Evolutionary conservation across 1,140 invertebrate species (phyloP).

Genomic region (Arctopsyche grandis): DNA sequence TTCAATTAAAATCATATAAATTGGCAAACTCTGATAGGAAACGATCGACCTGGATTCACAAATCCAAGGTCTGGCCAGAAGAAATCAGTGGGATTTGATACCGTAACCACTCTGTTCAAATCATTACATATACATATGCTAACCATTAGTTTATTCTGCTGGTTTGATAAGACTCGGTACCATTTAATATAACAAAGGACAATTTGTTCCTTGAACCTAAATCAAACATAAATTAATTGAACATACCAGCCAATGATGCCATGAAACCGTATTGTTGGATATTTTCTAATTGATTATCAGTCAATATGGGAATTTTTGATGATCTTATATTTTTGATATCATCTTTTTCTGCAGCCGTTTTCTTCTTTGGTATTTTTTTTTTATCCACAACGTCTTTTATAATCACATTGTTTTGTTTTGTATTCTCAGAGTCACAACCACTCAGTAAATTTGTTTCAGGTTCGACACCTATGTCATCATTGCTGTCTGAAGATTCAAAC

Average conservation of each 20-base stretch:
- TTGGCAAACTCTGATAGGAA: too few species aligned
- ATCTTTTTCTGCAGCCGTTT: neutral
- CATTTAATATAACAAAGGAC: too few species aligned
- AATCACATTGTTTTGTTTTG: neutral
- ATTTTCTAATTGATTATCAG: neutral
- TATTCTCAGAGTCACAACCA: neutral
- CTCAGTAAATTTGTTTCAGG: neutral
- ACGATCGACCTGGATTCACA: too few species aligned
- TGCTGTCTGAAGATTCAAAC: neutral
- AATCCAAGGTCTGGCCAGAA: too few species aligned
- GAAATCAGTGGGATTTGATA: too few species aligned
- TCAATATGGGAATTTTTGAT: constrained; percentile 28
- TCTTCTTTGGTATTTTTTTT: neutral
- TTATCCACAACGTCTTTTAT: neutral
- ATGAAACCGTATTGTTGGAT: constrained; percentile 48
- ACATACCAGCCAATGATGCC: constrained; percentile 49
- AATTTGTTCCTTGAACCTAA: too few species aligned
- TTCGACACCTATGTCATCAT: neutral
- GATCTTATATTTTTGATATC: neutral
- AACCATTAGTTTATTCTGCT: too few species aligned
- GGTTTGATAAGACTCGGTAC: too few species aligned
- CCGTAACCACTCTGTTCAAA: too few species aligned
- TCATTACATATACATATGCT: too few species aligned
- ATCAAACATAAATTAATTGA: constrained; percentile 5
- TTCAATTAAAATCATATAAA: too few species aligned